Base-by-base conservation (phyloP, 2,797 vertebrate genomes). In the Lacerta bilineata region DNA sequence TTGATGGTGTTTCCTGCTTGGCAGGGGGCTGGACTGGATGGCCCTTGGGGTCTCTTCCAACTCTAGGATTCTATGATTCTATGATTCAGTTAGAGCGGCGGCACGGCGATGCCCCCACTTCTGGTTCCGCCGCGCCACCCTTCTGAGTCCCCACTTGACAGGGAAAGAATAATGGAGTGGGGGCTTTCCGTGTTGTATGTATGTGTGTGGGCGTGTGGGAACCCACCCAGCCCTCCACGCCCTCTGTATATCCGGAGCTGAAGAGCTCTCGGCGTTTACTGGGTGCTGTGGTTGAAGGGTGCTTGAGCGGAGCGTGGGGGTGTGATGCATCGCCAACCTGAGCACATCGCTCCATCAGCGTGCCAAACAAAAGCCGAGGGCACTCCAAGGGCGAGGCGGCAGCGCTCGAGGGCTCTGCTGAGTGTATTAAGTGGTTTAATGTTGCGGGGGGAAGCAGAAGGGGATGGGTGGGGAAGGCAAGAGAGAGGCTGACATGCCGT, bases 281-380 rank as follows among this genome's bases (percentile, higher is more conserved):
- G 3, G 10, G 61, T 64, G 4, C n/a, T 1, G 7, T 27, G 27
- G 46, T 11, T 69, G 87, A 86, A 84, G 41, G 33, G 33, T 13
- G 7, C 71, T 64, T 41, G 5, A 41, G 7, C 43, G 0, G 0
- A 55, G 41, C 8, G 0, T 33, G 0, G 0, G 1, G 4, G 11
- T 1, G 7, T 2, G 2, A 11, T 17, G 17, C 23, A 78, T 43
- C 1, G 23, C 29, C 15, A 23, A 39, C 0, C 29, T 4, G 25
- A 41, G n/a, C 43, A 66, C 77, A 41, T 4, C 55, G 46, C 78
- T 79, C 83, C 76, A 1, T 72, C 71, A 9, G 8, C 39, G 85
- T 11, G 0, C 46, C 25, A 80, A 15, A 79, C 68, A 36, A 87
- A 55, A 87, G 36, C 5, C 27, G 7, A 71, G 71, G 64, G 90